These are phyloP conservation scores for Delphinus delphis DNA, from an alignment of 2,113 vertebrate genomes.

Conservation along the genomic window DNA sequence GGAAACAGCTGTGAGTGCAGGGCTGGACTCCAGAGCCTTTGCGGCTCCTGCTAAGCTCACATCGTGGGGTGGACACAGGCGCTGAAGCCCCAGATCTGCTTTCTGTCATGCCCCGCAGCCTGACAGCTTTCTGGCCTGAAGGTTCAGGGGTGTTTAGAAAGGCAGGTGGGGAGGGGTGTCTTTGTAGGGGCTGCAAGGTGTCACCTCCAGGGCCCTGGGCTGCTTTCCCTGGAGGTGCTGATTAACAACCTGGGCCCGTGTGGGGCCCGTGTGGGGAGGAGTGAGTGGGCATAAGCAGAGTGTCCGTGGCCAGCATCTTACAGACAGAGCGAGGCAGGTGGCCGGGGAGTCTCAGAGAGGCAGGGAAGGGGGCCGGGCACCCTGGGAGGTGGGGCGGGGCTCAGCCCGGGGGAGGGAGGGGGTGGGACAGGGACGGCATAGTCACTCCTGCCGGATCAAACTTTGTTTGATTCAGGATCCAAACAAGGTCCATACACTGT, in stretches of 20 bases:
- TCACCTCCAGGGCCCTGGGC: not conserved
- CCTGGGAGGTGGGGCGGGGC: not conserved
- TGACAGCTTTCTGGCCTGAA: not conserved
- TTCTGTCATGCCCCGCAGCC: fast-evolving
- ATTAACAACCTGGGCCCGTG: not conserved
- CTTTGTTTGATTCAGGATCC: not conserved
- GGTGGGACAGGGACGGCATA: fast-evolving
- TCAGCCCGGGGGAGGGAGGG: not conserved
- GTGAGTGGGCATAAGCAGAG: not conserved
- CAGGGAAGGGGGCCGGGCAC: not conserved
- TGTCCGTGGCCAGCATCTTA: fast-evolving
- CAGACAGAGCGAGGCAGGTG: not conserved
- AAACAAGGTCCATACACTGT: not conserved
- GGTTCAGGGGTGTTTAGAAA: not conserved
- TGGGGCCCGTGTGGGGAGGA: not conserved
- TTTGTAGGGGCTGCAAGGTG: not conserved
- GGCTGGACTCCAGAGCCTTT: not conserved
- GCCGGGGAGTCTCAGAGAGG: not conserved
- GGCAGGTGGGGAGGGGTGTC: not conserved
- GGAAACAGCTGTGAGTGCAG: not conserved
- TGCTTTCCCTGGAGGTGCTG: not conserved
- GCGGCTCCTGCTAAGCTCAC: not conserved
- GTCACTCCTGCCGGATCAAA: not conserved
- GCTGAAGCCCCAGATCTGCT: not conserved
- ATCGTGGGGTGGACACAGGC: not conserved